Evolutionary conservation across 2,797 vertebrate species (phyloP), one percentile per base, ranked within the genome.

Genomic region (Saguinus oedipus): DNA sequence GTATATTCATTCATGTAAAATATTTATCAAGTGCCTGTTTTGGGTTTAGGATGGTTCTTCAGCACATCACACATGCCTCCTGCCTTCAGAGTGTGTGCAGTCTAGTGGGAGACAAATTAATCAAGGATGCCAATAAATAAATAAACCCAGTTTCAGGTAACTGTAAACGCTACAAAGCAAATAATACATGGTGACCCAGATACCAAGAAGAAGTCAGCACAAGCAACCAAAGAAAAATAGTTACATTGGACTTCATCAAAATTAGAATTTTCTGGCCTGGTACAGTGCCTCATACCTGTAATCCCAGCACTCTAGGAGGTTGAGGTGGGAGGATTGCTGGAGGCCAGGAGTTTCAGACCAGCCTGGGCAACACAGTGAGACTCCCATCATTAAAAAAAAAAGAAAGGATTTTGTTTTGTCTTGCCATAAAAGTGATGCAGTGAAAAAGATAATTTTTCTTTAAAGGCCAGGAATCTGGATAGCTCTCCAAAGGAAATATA

Each of bases 181-280:
- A 64, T 30, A 87, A 61, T 36, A 39, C 20, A 78, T 26, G 26
- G 7, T 44, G 57, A 86, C n/a, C n/a, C 12, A 14, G 72, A 44
- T 50, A 17, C 22, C 44, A 53, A 83, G 48, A 48, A 84, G 74
- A 83, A 83, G 33, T 50, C 78, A 88, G 57, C 24, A 82, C 15
- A 88, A 90, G 59, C 12, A 93, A 48, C 15, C 86, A 53, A 57
- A 55, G 46, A 26, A 78, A 96, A n/a, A 26, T 7, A 91, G n/a
- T 85, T 72, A 79, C 68, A 92, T 50, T 44, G 42, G 42, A 92
- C 26, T 74, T 90, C n/a, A 89, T 89, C 22, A 87, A 90, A 94
- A 86, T 75, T 44, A 72, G 59, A 86, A 70, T 5, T 76, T 68
- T 19, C 33, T 68, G 64, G 64, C 15, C 17, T 0, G 3, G 64